Evolutionary conservation across 2,888 invertebrate species (phyloP).

Genomic region (Galerucella pusilla): DNA sequence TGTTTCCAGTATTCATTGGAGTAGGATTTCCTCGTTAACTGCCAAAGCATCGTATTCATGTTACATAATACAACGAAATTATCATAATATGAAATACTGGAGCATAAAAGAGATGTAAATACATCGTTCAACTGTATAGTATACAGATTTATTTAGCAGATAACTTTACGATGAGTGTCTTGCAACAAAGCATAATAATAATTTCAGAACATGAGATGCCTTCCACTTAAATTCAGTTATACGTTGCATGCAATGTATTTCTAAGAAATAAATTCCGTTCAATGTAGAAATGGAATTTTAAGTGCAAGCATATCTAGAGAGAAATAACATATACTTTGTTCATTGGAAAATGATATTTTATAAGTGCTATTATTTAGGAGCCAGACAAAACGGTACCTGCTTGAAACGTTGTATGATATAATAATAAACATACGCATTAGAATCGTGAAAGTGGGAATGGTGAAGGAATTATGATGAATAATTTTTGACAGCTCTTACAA

Average conservation of each 20-base stretch:
- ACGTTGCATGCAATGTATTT: constrained; percentile 7
- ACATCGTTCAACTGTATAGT: constrained; percentile 4
- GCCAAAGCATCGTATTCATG: background rate
- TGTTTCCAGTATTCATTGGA: no score
- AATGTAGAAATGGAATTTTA: background rate
- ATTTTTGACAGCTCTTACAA: no score
- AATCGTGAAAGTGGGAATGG: no score
- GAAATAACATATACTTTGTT: no score
- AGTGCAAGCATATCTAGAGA: no score
- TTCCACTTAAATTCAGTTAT: background rate
- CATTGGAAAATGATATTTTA: no score
- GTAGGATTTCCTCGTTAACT: no score
- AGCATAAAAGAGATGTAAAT: background rate
- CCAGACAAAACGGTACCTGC: no score
- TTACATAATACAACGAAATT: background rate
- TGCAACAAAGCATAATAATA: constrained; percentile 2
- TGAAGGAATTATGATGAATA: no score
- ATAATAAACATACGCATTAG: no score
- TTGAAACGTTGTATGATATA: no score
- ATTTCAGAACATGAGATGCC: background rate
- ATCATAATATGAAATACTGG: background rate
- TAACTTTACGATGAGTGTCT: background rate
- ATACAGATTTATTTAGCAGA: background rate
- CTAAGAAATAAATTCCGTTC: background rate
- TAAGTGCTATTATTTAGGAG: no score